Conservation (phyloP, 2,797 vertebrate genomes). For the Xenopus petersii region DNA sequence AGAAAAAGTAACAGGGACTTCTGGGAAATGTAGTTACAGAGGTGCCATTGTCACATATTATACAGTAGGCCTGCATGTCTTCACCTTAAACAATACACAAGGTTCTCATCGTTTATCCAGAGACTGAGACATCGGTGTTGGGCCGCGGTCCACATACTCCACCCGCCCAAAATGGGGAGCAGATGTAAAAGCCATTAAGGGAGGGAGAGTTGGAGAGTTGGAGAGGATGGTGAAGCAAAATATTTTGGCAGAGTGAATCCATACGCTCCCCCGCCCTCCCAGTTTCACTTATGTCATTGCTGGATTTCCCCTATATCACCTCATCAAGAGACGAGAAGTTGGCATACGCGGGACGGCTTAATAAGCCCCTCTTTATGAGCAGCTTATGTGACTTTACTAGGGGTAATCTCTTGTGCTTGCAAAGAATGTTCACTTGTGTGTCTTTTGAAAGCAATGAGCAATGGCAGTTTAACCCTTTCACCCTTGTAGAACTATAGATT, state of each 20-base stretch:
- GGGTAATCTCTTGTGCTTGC: too few relatives aligned
- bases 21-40: background rate
- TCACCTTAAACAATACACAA: too few relatives aligned
- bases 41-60: background rate
- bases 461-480: too few relatives aligned
- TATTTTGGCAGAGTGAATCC: slow-evolving; percentile 34
- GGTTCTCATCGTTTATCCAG: background rate
- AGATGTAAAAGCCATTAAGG: slow-evolving; percentile 29
- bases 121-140: slow-evolving; percentile 1
- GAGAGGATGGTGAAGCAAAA: slow-evolving; percentile 4
- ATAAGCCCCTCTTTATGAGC: slow-evolving; percentile 26
- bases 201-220: slow-evolving; percentile 11
- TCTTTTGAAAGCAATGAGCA: too few relatives aligned
- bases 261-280: background rate
- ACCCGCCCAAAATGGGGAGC: slow-evolving; percentile 3
- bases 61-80: background rate
- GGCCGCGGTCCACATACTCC: background rate
- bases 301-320: slow-evolving; percentile 35
- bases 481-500: too few relatives aligned
- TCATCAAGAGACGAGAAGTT: slow-evolving; percentile 22
- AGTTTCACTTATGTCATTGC: slow-evolving; percentile 39
- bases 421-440: too few relatives aligned
- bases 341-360: slow-evolving; percentile 22
- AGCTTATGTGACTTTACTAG: background rate
- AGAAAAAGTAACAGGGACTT: background rate